phyloP scores from a whole-genome alignment of 2,113 vertebrate species.

The Microcebus tavaratra region DNA sequence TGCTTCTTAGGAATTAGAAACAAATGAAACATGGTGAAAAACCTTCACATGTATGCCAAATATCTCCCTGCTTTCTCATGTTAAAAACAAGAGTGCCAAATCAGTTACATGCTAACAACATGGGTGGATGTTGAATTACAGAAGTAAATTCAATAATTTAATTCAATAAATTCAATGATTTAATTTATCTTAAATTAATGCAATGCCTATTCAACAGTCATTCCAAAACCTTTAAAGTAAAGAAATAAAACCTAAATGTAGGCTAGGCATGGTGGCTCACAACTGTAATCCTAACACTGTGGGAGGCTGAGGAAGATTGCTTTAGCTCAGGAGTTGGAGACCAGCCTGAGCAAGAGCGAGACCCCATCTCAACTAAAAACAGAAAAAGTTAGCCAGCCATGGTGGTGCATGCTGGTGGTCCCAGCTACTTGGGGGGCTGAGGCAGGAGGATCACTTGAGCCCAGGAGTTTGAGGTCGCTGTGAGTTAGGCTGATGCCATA shows the following conservation, averaged over 20 bases:
- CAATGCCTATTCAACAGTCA: neutral
- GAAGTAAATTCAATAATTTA: neutral
- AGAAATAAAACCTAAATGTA: neutral
- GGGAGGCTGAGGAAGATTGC: no score
- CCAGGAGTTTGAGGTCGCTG: no score
- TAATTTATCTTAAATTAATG: neutral
- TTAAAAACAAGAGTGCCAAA: neutral
- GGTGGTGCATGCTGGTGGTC: no score
- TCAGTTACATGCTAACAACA: neutral
- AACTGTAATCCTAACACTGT: no score
- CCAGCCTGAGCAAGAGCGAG: no score
- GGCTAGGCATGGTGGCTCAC: no score
- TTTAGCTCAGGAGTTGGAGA: no score
- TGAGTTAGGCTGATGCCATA: no score
- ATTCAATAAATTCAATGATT: neutral
- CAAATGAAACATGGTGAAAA: neutral
- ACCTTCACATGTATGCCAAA: neutral
- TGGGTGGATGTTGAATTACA: neutral
- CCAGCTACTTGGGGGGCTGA: no score
- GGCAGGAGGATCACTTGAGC: no score
- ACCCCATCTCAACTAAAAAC: no score
- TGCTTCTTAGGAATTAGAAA: neutral
- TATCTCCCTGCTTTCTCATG: neutral
- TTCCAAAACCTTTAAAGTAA: neutral
- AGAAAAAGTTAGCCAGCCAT: no score